Conservation (phyloP, 2,888 invertebrate species). For the Proisotoma minuta region DNA sequence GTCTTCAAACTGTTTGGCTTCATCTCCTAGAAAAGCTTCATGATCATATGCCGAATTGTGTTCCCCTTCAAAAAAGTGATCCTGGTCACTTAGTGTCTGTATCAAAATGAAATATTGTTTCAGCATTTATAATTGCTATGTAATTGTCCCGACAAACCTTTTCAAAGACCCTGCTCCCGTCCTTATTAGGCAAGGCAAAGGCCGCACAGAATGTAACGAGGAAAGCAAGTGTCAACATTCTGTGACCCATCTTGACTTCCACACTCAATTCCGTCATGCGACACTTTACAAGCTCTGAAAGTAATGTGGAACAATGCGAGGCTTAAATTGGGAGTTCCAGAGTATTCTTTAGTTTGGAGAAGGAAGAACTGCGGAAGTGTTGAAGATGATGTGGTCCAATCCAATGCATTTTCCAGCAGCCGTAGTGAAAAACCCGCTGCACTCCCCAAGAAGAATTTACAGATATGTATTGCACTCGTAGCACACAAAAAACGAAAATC, state of each 20-base stretch:
- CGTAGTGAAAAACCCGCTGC: constrained; percentile 5
- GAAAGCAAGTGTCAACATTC: constrained; percentile 38
- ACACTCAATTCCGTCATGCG: constrained; percentile 2
- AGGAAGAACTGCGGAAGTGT: not conserved
- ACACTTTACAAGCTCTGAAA: no score
- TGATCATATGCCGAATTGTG: constrained; percentile 92
- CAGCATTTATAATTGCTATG: not conserved
- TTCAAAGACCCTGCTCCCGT: constrained; percentile 37
- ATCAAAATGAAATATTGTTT: constrained; percentile 19
- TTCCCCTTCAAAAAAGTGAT: constrained; percentile 73
- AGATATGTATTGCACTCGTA: no score
- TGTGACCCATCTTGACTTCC: constrained; percentile 39
- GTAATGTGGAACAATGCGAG: no score
- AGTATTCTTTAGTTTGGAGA: no score
- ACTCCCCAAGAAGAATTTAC: no score
- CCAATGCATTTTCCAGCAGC: not conserved
- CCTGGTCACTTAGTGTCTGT: constrained; percentile 68
- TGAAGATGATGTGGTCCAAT: constrained; percentile 8
- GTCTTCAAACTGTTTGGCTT: constrained; percentile 90
- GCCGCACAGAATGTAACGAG: constrained; percentile 43
- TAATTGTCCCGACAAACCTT: constrained; percentile 28
- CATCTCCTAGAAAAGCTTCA: constrained; percentile 93
- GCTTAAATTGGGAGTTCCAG: no score
- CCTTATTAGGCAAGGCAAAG: constrained; percentile 44
- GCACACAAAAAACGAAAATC: no score